Conservation (phyloP, 2,113 vertebrate species). For the Stigmatopora nigra region DNA sequence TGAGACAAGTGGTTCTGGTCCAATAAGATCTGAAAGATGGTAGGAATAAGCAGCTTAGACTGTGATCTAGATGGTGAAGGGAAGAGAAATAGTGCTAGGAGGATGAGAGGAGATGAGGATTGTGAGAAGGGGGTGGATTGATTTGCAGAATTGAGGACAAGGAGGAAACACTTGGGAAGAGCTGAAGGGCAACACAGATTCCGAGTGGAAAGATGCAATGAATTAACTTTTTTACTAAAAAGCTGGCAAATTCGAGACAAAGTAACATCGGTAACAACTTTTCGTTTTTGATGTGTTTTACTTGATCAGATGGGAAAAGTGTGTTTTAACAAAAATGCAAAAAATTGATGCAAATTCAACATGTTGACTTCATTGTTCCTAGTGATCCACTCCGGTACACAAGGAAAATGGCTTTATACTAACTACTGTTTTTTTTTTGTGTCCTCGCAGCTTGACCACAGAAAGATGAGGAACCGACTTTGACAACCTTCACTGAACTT, state of each 20-base stretch:
- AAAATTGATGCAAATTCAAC: neutral
- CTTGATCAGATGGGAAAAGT: neutral
- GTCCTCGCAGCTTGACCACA: constrained; percentile 31
- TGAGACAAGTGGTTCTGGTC: constrained; percentile 73
- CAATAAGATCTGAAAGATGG: constrained; percentile 67
- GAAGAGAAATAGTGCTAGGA: constrained; percentile 44
- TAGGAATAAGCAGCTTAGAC: constrained; percentile 67
- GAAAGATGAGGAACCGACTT: constrained; percentile 46
- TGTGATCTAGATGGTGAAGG: constrained; percentile 54
- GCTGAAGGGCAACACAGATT: constrained; percentile 9
- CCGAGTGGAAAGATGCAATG: constrained; percentile 29
- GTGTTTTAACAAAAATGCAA: neutral
- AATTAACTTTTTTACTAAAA: constrained; percentile 14
- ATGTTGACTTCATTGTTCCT: neutral
- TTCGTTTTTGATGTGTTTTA: neutral
- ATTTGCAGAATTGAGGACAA: constrained; percentile 51
- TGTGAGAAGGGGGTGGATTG: constrained; percentile 37
- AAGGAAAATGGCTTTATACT: neutral
- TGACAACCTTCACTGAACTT: constrained; percentile 26
- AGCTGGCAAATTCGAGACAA: constrained; percentile 13
- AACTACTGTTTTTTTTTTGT: constrained; percentile 43
- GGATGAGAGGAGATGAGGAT: constrained; percentile 55
- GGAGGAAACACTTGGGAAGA: constrained; percentile 51
- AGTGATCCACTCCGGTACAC: neutral
- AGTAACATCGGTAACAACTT: neutral